Evolutionary conservation across 2,113 vertebrate species (phyloP), one percentile per base, ranked within the genome.

Genomic region (Micronisus gabar): DNA sequence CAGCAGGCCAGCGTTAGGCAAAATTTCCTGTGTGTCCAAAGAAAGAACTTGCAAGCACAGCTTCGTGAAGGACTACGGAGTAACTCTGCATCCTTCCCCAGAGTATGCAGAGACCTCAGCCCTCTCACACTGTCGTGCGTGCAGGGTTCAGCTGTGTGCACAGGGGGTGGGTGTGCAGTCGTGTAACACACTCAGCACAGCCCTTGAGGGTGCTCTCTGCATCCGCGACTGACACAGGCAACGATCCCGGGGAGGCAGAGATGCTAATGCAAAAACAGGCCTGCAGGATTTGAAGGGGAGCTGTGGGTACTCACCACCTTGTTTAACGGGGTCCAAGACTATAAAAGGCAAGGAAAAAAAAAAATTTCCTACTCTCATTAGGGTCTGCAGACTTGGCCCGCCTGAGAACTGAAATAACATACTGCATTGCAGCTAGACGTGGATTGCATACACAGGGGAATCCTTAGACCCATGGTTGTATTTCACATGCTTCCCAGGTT

Each of bases 11-110:
- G 45, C 4, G 4, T 55, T 58, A 45, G 72, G 43, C 73, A 95
- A 84, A 91, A 74, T 87, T 83, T 72, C 52, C 73, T 65, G 20
- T 15, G 30, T 63, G 34, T 81, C 23, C 73, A 56, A 47, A 68
- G 88, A 45, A 15, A 72, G 25, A 95, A 84, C 36, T 50, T 71
- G 50, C 76, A 84, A 95, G 63, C 30, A 47, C 29, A 81, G 17
- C 32, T 81, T 93, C 5, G 1, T 62, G n/a, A 26, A 38, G 22
- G 25, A 36, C 38, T 70, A 25, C 0, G 0, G 41, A 36, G 41
- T 15, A 21, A 55, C 41, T 82, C n/a, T 30, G 45, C 18, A 4
- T 73, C 59, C 41, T 83, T 48, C 25, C 45, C 22, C 11, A 41
- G 83, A 19, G 22, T 0, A 2, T 9, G 63, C 25, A 70, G 80